Evolutionary conservation across 1,140 invertebrate species (phyloP), one percentile per base, ranked within the genome.

Genomic region (Drosophila elegans): DNA sequence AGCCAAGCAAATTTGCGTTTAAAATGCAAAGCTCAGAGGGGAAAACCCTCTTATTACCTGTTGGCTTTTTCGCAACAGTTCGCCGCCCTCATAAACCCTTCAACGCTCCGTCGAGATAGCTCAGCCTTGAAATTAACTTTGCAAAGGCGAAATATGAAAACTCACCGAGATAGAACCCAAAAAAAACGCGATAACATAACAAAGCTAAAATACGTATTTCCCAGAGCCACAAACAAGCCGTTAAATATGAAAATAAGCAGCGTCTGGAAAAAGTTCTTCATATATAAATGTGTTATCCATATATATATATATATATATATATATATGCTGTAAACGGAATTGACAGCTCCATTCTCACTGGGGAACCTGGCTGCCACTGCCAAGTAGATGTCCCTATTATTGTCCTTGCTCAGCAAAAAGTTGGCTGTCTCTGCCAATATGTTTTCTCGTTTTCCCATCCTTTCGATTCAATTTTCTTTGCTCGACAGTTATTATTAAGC

Each of bases 71-170:
- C 5, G 59, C 51, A 34, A 67, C 78, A 85, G 73, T 75, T 84
- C 72, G 57, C 46, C 59, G 51, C 74, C 60, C 61, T 46, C 64
- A 71, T 64, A 72, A 86, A 88, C 83, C 83, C 83, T 88, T 88
- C 78, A 78, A 45, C 63, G 56, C 27, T 39, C 27, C 56, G 36
- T n/a, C 55, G 49, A 61, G 83, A 80, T 86, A 86, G 81, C 75
- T 90, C 78, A 90, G 75, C 86, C 86, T 90, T 90, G 86, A 90
- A 90, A 90, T 90, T 86, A 90, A 90, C 76, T 90, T 90, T 77
- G 42, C n/a, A 45, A 64, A 73, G 48, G 57, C 53, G 74, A 84
- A 83, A 77, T 84, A 80, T 72, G 72, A 88, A 71, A 66, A 51
- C 48, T 36, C 59, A 39, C 49, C 62, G 25, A 42, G 16, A 46